Evolutionary conservation across 2,113 vertebrate species (phyloP).

Genomic region (Urocolius indicus): DNA sequence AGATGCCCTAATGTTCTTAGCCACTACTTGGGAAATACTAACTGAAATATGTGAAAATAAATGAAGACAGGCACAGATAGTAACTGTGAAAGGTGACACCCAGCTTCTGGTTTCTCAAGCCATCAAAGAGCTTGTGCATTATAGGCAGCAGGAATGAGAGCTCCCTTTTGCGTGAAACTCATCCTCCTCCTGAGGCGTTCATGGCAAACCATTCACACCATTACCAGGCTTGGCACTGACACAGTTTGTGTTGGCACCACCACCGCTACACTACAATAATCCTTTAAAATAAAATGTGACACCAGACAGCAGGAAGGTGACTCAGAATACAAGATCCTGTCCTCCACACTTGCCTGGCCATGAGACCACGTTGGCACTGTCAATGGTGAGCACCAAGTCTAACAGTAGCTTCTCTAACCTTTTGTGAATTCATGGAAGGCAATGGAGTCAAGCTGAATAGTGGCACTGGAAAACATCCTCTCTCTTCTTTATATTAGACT

Average conservation of each 20-base stretch:
- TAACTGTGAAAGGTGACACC: constrained; percentile 7
- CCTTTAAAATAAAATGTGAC: constrained; percentile 9
- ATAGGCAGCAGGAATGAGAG: not conserved
- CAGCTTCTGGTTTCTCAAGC: not conserved
- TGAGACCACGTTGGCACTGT: not conserved
- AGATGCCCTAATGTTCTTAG: not conserved
- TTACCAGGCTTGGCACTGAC: not conserved
- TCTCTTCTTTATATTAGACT: not conserved
- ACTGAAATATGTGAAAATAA: not conserved
- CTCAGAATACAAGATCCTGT: not conserved
- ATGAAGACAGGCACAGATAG: not conserved
- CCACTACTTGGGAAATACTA: not conserved
- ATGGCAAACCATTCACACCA: not conserved
- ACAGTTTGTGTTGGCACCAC: not conserved
- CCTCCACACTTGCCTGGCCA: not conserved
- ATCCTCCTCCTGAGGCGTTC: not conserved
- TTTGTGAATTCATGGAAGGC: not conserved
- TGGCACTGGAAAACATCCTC: not conserved
- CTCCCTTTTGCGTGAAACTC: not conserved
- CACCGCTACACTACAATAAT: not conserved
- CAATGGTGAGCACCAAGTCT: not conserved
- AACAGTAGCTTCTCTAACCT: not conserved
- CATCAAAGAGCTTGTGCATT: not conserved
- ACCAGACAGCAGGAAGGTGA: not conserved
- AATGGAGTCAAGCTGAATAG: not conserved